Evolutionary conservation across 2,888 invertebrate genomes (phyloP).

Genomic region (Exephanes ischioxanthus): DNA sequence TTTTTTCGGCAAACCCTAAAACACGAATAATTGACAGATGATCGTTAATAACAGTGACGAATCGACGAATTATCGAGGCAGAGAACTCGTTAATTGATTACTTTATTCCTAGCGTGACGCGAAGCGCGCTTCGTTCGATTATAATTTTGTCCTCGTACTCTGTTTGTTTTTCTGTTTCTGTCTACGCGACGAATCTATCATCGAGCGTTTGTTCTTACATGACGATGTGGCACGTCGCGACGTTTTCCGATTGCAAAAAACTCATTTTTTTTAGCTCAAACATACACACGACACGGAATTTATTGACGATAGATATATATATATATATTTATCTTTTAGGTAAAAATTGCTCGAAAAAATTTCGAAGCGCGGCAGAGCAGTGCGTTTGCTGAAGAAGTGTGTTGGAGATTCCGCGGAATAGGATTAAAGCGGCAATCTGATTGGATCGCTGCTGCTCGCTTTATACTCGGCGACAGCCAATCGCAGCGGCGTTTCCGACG

Average conservation of each 20-base stretch:
- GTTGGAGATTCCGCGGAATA: not conserved
- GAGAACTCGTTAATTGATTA: not conserved
- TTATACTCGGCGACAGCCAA: not conserved
- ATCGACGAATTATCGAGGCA: not conserved
- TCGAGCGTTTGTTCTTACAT: not conserved
- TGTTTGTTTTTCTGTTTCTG: not conserved
- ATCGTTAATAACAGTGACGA: not conserved
- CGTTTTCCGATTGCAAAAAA: not conserved
- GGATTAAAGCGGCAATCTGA: not conserved
- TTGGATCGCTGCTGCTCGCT: conserved; percentile 3
- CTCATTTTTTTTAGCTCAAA: not conserved
- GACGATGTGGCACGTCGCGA: not conserved
- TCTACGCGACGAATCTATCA: not conserved
- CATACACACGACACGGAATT: not conserved
- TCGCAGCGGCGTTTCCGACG: not conserved
- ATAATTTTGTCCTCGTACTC: not conserved
- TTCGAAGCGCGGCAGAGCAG: not conserved
- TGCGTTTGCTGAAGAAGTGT: not conserved
- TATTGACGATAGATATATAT: not conserved
- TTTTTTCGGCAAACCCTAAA: conserved; percentile 6
- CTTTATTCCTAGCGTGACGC: not conserved
- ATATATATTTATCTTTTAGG: not conserved
- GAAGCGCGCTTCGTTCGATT: not conserved
- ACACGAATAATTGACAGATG: not conserved
- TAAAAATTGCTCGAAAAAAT: not conserved